Conservation (phyloP, 2,797 vertebrate species). For the Anas bahamensis region DNA sequence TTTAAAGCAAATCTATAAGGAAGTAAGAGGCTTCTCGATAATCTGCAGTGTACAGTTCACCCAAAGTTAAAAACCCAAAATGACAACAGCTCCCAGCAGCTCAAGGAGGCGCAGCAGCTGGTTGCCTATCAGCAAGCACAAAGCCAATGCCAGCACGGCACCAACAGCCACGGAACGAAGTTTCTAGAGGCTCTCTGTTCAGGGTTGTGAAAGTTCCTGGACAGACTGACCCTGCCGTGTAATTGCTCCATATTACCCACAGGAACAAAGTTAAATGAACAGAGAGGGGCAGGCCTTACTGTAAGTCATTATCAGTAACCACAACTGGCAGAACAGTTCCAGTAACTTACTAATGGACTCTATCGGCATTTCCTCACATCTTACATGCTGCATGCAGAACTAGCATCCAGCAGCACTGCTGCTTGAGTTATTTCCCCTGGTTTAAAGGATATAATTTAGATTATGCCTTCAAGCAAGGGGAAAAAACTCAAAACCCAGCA, state of each 20-base stretch:
- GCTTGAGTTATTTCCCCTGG: neutral
- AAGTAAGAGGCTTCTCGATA: constrained; percentile 7
- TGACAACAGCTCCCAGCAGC: neutral
- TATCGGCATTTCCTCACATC: constrained; percentile 29
- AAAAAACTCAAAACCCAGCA: neutral
- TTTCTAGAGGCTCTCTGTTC: neutral
- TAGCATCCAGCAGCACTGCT: neutral
- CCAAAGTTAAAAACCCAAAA: neutral
- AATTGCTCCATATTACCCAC: constrained; percentile 62
- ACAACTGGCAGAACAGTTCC: constrained; percentile 77
- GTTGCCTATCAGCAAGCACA: neutral
- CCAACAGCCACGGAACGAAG: neutral
- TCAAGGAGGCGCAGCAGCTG: neutral
- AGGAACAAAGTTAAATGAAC: constrained; percentile 45
- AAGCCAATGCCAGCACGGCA: neutral
- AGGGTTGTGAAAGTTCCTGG: constrained; percentile 15
- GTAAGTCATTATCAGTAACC: constrained; percentile 77
- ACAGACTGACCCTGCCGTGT: constrained; percentile 4
- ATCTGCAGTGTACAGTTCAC: neutral
- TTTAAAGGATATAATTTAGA: neutral
- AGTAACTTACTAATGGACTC: constrained; percentile 80
- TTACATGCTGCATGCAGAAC: neutral
- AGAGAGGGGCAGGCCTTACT: constrained; percentile 65
- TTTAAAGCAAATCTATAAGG: constrained; percentile 43
- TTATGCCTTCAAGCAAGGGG: neutral